Evolutionary conservation across 2,113 vertebrate species (phyloP).

Genomic region (Struthio camelus): DNA sequence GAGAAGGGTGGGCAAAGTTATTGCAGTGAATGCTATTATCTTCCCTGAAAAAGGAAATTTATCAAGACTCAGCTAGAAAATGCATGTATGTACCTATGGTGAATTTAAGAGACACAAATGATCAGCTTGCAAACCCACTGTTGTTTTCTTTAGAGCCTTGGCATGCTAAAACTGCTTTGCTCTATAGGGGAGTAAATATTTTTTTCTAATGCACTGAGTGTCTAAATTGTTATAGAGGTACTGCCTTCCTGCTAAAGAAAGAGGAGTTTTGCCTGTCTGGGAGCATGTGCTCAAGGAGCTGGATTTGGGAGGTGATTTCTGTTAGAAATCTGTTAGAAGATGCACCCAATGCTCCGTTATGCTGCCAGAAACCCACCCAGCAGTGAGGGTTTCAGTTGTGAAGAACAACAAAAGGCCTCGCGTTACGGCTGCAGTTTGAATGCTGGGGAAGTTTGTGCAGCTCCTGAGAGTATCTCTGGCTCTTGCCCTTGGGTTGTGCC

Average conservation of each 20-base stretch:
- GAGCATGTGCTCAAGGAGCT: rapidly evolving
- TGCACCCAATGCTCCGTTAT: not conserved
- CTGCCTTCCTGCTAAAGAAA: too few species aligned
- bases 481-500: not conserved
- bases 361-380: not conserved
- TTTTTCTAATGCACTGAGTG: too few species aligned
- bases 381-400: not conserved
- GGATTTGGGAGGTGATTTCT: not conserved
- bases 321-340: not conserved
- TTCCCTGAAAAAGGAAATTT: not conserved
- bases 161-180: not conserved
- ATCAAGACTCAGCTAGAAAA: not conserved
- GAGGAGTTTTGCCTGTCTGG: not conserved
- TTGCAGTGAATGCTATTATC: not conserved
- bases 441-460: too few species aligned
- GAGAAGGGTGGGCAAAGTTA: not conserved
- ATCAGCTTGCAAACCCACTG: not conserved
- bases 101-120: not conserved
- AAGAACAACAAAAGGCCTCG: too few species aligned
- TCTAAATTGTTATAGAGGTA: not conserved
- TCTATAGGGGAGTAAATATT: not conserved
- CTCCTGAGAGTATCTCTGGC: not conserved
- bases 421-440: too few species aligned
- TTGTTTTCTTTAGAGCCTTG: not conserved
- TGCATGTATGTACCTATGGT: rapidly evolving